phyloP scores from a whole-genome alignment of 2,113 vertebrate species.

The Myocastor coypus region DNA sequence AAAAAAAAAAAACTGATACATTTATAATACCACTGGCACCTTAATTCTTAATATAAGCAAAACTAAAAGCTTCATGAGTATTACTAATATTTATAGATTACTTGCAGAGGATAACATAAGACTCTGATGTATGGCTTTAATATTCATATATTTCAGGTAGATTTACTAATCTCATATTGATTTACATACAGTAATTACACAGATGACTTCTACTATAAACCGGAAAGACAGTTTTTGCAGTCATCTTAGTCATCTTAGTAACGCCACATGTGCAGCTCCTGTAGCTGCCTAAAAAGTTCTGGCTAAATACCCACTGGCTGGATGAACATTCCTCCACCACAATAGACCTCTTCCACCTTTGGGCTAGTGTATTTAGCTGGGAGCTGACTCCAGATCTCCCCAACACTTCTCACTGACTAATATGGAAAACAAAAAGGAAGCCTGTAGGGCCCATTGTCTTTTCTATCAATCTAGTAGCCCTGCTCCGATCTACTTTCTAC shows the following conservation, averaged over 20 bases:
- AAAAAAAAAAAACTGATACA: background rate
- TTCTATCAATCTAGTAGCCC: background rate
- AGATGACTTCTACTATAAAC: background rate
- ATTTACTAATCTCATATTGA: background rate
- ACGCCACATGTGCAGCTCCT: background rate
- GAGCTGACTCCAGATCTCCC: background rate
- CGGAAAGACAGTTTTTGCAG: background rate
- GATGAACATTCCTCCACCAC: background rate
- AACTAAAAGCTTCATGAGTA: background rate
- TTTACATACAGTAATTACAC: background rate
- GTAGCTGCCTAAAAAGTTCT: background rate
- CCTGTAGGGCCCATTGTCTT: background rate
- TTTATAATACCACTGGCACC: background rate
- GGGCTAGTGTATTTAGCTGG: background rate
- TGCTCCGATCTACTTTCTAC: background rate
- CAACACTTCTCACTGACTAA: background rate
- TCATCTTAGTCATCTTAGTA: background rate
- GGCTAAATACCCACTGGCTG: background rate
- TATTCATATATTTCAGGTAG: background rate
- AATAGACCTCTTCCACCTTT: background rate
- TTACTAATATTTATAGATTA: background rate
- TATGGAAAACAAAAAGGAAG: background rate
- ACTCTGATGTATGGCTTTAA: slow-evolving; percentile 23
- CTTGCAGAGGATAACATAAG: background rate
- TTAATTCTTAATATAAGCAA: background rate